These are phyloP conservation scores for Hirtodrosophila trivittata DNA, from an alignment of 2,888 invertebrate species.

Conservation along the genomic window DNA sequence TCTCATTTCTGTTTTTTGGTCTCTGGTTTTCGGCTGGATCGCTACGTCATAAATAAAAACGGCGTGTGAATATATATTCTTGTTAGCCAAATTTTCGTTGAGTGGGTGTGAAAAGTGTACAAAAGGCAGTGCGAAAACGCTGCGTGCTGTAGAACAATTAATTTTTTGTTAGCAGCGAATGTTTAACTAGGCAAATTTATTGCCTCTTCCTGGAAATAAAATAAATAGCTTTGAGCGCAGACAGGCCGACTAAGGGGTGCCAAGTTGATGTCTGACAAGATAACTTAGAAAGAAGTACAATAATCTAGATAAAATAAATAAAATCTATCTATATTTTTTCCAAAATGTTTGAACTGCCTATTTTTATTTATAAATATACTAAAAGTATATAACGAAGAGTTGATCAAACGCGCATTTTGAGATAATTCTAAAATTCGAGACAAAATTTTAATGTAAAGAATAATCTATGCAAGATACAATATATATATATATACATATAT, in stretches of 20 bases:
- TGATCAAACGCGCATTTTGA: no score
- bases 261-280: background rate
- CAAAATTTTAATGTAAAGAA: no score
- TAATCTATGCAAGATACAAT: no score
- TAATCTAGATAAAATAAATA: background rate
- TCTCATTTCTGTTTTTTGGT: conserved; percentile 7
- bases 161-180: conserved; percentile 42
- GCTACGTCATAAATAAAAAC: conserved; percentile 40
- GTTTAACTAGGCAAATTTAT: conserved; percentile 44
- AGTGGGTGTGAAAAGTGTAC: conserved; percentile 11
- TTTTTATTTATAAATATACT: no score
- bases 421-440: no score
- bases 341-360: background rate
- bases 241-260: background rate
- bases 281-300: background rate
- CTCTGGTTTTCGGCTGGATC: background rate
- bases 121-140: conserved; percentile 34
- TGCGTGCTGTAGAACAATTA: conserved; percentile 62
- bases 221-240: conserved; percentile 4
- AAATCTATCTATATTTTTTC: no score
- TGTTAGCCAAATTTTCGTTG: background rate
- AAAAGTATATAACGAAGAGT: no score
- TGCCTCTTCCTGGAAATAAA: conserved; percentile 22
- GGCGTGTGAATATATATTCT: conserved; percentile 15
- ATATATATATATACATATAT: no score